Evolutionary conservation across 2,797 vertebrate species (phyloP).

Genomic region (Alauda arvensis): DNA sequence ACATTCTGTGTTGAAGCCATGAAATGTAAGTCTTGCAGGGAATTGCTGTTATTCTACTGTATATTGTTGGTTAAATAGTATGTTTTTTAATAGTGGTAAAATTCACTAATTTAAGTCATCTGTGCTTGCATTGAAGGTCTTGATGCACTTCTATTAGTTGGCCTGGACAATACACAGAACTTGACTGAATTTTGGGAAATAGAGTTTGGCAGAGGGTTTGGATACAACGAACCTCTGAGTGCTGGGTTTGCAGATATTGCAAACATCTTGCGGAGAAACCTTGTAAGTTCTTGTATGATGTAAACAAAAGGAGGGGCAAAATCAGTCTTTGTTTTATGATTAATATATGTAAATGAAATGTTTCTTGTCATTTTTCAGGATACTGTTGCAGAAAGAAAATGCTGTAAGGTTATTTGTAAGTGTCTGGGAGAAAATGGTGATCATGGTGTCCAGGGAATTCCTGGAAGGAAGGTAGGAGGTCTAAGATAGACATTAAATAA

Average conservation of each 20-base stretch:
- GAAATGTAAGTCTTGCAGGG: background rate
- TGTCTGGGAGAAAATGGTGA: constrained; percentile 80
- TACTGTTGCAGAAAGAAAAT: constrained; percentile 75
- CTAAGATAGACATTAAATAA: background rate
- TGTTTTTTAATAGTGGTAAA: background rate
- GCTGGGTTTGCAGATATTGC: constrained; percentile 76
- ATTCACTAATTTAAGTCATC: background rate
- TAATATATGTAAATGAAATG: background rate
- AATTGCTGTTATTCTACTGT: background rate
- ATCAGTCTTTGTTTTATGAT: background rate
- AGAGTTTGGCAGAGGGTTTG: constrained; percentile 88
- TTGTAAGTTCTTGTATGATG: constrained; percentile 74
- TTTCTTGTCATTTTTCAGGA: constrained; percentile 69
- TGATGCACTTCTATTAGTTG: constrained; percentile 78
- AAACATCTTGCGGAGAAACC: constrained; percentile 74
- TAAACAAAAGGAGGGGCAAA: background rate
- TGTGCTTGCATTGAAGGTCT: constrained; percentile 70
- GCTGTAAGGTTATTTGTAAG: constrained; percentile 81
- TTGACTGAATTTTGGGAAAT: constrained; percentile 77
- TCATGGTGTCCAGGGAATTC: constrained; percentile 68
- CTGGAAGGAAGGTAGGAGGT: constrained; percentile 77
- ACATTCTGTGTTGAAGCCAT: background rate
- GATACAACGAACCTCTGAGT: constrained; percentile 76
- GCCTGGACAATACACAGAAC: constrained; percentile 74
- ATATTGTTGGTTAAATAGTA: background rate